These are phyloP conservation scores for Laticauda colubrina DNA, from an alignment of 2,113 vertebrate species.

Conservation along the genomic window DNA sequence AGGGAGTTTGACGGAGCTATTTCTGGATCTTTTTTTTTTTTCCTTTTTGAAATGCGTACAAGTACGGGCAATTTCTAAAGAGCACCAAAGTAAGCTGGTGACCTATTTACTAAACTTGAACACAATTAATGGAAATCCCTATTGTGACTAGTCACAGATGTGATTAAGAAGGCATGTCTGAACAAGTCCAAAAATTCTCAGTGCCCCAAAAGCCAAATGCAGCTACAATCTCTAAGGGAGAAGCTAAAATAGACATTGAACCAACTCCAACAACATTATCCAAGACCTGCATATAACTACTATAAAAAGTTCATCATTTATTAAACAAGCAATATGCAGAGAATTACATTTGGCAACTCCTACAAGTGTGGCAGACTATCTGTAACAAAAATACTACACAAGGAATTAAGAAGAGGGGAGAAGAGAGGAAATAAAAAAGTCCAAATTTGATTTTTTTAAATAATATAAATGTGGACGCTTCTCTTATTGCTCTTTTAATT, in stretches of 20 bases:
- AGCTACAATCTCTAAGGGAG: neutral
- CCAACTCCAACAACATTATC: neutral
- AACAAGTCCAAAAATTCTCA: neutral
- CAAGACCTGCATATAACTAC: neutral
- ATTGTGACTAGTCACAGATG: constrained; percentile 11
- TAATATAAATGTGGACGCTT: neutral
- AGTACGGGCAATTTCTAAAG: constrained; percentile 13
- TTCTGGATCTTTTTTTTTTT: neutral
- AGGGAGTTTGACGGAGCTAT: constrained; percentile 18
- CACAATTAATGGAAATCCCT: constrained; percentile 34
- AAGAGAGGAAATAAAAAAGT: neutral
- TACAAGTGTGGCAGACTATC: neutral
- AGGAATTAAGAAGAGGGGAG: neutral
- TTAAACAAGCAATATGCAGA: neutral
- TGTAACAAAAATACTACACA: neutral
- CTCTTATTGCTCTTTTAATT: neutral
- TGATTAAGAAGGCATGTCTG: neutral
- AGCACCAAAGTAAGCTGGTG: neutral
- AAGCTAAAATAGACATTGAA: neutral
- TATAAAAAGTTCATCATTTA: neutral
- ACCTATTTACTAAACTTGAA: constrained; percentile 20
- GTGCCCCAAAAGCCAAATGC: neutral
- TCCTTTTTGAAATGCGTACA: neutral
- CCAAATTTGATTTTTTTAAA: neutral
- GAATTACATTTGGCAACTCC: neutral